A percentile compares a stretch with the other conserved stretches of the same genome.
Evolutionary conservation across 2,888 invertebrate genomes (phyloP).

Genomic region (Dioctria rufipes): DNA sequence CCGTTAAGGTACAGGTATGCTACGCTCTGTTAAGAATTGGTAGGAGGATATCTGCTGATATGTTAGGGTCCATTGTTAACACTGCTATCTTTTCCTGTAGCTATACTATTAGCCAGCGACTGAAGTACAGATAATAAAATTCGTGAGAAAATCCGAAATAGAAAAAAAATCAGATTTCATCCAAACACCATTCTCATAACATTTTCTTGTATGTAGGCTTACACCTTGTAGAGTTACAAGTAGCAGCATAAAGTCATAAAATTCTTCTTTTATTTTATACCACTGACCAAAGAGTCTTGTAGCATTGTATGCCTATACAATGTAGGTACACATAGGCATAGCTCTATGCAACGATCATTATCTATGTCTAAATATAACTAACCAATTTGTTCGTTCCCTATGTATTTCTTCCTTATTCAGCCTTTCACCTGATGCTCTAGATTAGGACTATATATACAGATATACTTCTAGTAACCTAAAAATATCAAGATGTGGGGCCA

Average conservation of each 20-base stretch:
- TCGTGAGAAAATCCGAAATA: no score
- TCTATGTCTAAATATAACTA: neutral
- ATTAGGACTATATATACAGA: constrained; percentile 21
- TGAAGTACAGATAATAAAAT: no score
- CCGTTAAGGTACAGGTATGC: no score
- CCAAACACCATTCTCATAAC: no score
- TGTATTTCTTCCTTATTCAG: constrained; percentile 8
- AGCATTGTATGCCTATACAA: neutral
- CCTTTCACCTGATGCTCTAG: constrained; percentile 51
- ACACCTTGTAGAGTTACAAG: no score
- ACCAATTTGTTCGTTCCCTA: constrained; percentile 8
- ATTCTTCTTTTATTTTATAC: neutral
- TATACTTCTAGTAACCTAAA: constrained; percentile 15
- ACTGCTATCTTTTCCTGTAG: no score
- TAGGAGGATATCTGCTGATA: no score
- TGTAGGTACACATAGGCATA: neutral
- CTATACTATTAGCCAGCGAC: no score
- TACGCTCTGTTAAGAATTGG: no score
- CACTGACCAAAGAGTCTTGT: neutral
- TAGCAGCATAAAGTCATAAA: neutral
- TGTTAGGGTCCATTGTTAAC: no score
- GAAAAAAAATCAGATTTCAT: no score
- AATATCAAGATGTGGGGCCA: constrained; percentile 54
- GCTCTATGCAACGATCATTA: neutral
- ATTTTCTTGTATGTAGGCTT: no score